Evolutionary conservation across 1,140 invertebrate genomes (phyloP).

Genomic region (Holcopasites calliopsidis): DNA sequence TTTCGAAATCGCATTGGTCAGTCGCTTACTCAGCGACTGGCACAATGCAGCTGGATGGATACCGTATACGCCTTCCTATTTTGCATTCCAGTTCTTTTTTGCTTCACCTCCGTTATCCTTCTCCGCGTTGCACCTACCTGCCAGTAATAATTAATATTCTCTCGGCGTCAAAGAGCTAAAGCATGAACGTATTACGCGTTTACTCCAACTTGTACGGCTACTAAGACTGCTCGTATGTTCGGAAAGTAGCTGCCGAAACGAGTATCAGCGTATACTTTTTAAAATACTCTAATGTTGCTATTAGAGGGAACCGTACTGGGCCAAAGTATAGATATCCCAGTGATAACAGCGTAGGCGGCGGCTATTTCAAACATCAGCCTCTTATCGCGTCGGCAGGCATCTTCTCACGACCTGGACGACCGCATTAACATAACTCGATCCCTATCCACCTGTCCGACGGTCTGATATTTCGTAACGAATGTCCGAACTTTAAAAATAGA

Average conservation of each 20-base stretch:
- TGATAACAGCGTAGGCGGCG: background rate
- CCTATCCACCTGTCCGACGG: background rate
- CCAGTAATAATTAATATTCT: background rate
- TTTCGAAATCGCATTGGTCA: constrained; percentile 45
- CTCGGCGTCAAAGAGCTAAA: background rate
- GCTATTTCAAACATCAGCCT: background rate
- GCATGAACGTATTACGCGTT: no score
- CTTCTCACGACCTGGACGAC: background rate
- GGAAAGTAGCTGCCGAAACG: no score
- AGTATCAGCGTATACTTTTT: no score
- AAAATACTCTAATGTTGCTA: no score
- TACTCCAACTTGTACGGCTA: background rate
- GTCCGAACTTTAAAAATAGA: no score
- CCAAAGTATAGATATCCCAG: background rate
- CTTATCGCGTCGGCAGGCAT: background rate
- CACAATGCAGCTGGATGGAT: constrained; percentile 45
- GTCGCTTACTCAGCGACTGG: constrained; percentile 4
- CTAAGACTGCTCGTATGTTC: background rate
- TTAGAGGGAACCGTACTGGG: background rate
- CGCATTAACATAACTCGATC: background rate
- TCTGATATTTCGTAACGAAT: background rate
- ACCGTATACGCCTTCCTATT: constrained; percentile 27
- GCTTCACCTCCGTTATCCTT: constrained; percentile 16
- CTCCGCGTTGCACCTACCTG: background rate
- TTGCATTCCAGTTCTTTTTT: background rate